phyloP scores from a whole-genome alignment of 1,140 invertebrate genomes.

The Protaetia brevitarsis region DNA sequence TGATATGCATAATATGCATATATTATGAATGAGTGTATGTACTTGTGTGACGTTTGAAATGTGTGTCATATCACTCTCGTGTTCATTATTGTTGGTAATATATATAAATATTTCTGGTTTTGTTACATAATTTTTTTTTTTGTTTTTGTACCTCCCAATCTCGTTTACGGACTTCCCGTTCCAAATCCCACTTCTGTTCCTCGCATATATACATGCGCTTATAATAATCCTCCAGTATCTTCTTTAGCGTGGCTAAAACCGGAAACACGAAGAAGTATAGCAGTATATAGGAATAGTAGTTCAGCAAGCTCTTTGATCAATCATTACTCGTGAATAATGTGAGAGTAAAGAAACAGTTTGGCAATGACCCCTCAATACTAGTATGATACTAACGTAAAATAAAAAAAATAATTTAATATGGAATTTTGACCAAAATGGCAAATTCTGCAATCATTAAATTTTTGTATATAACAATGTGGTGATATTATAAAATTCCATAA shows the following conservation, averaged over 20 bases:
- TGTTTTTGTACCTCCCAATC: slow-evolving; percentile 85
- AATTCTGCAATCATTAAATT: too few relatives aligned
- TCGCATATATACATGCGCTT: slow-evolving; percentile 93
- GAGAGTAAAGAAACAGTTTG: not conserved
- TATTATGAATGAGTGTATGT: too few relatives aligned
- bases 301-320: too few relatives aligned
- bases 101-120: too few relatives aligned
- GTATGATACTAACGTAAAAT: too few relatives aligned
- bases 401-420: too few relatives aligned
- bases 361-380: slow-evolving; percentile 1
- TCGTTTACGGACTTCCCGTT: slow-evolving; percentile 97
- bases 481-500: too few relatives aligned
- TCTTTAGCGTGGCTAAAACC: slow-evolving; percentile 75
- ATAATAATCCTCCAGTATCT: slow-evolving; percentile 93
- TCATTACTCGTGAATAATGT: not conserved
- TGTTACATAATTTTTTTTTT: not conserved
- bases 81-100: not conserved
- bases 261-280: too few relatives aligned
- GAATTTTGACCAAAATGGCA: too few relatives aligned
- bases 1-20: too few relatives aligned
- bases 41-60: not conserved
- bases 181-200: slow-evolving; percentile 99
- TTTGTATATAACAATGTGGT: too few relatives aligned
- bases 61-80: slow-evolving; percentile 9
- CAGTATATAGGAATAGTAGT: slow-evolving; percentile 47